phyloP scores from a whole-genome alignment of 1,140 invertebrate genomes.

The Aphelenchoides fujianensis region DNA sequence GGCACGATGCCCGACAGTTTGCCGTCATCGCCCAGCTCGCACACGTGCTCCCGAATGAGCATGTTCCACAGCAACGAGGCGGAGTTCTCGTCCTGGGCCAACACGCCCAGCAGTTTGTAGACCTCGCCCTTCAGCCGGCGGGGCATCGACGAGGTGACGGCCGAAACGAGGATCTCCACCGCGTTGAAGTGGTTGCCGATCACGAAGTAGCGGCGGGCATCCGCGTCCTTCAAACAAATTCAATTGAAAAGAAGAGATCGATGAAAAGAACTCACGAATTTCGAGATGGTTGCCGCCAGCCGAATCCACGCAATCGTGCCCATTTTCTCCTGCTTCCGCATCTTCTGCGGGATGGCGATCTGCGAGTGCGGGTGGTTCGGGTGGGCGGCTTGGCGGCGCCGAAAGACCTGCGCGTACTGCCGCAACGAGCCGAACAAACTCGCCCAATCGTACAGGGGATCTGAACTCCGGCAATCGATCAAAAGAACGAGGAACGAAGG shows the following conservation, averaged over 20 bases:
- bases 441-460: slow-evolving; percentile 14
- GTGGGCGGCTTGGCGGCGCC: background rate
- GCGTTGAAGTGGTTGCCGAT: slow-evolving; percentile 21
- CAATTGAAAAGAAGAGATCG: no score
- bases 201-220: slow-evolving; percentile 16
- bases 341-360: background rate
- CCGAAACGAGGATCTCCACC: slow-evolving; percentile 10
- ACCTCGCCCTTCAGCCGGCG: slow-evolving; percentile 4
- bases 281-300: slow-evolving; percentile 5
- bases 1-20: slow-evolving; percentile 9
- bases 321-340: slow-evolving; percentile 9
- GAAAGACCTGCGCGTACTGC: slow-evolving; percentile 9
- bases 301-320: slow-evolving; percentile 11
- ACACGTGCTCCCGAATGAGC: slow-evolving; percentile 3
- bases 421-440: background rate
- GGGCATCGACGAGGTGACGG: background rate
- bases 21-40: background rate
- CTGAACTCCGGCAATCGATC: no score
- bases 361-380: background rate
- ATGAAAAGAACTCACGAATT: slow-evolving; percentile 7
- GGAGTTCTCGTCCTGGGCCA: slow-evolving; percentile 10
- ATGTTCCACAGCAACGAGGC: background rate
- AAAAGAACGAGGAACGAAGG: no score
- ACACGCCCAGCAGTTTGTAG: slow-evolving; percentile 9
- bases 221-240: slow-evolving; percentile 17